Evolutionary conservation across 1,140 invertebrate genomes (phyloP), one percentile per base, ranked within the genome.

Genomic region (Pogonomyrmex californicus): DNA sequence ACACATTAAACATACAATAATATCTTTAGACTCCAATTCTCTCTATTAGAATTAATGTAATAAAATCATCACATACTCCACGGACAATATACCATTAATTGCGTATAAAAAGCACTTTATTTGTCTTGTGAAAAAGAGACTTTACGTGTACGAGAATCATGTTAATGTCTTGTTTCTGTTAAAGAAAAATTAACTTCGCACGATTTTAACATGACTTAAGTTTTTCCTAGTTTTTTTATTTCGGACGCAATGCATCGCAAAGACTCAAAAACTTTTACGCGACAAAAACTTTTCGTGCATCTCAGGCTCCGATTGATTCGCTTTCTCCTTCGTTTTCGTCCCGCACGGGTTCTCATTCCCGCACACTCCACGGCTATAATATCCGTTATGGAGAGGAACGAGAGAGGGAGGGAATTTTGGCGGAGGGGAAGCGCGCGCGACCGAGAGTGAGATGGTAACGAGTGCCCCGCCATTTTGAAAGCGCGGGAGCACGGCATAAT

Each of bases 401-500:
- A 82, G 58, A 38, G 38, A 62, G 49, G 60, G 30, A 51, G 51
- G 51, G 12, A 38, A 78, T 78, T 78, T 78, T 65, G 76, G 60
- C 76, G 44, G 56, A 44, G 79, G 30, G 54, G 1, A 38, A 14
- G 54, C 49, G 47, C 47, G 54, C 49, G 47, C 47, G 38, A 66
- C 38, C 49, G 68, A 73, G 79, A 82, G 79, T 73, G 68, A 78
- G 82, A 85, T 47, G 88, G 54, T 87, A 77, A 71, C 76, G 88
- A 75, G 70, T 44, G 66, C 77, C 79, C 68, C 87, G 60, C 36
- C 66, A 73, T 81, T 88, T 86, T 83, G 85, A 90, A 87, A 87
- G 87, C 82, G 66, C 71, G 65, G 77, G 86, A 88, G 86, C 83
- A 86, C 86, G 87, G 77, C 87, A 91, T 94, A 94, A 94, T 94